These are phyloP conservation scores for Myrmecophaga tridactyla DNA, from an alignment of 2,113 vertebrate genomes.

Conservation along the genomic window DNA sequence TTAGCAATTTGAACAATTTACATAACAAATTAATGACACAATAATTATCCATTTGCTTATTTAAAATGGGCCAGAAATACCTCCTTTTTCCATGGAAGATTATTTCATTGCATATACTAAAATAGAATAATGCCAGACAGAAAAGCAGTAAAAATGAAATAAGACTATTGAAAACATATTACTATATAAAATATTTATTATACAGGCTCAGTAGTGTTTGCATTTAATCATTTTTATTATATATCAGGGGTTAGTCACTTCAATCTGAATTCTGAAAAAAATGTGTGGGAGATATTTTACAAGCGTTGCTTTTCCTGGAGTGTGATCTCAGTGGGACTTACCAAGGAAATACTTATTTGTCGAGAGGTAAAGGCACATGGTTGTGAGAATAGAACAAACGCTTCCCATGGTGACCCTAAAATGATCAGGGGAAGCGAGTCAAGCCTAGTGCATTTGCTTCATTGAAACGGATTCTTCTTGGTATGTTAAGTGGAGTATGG, in stretches of 20 bases:
- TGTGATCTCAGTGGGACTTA: conserved; percentile 46
- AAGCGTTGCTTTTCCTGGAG: conserved; percentile 64
- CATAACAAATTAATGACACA: conserved; percentile 37
- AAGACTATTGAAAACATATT: conserved; percentile 50
- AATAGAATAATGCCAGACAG: conserved; percentile 5
- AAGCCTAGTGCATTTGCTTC: background rate
- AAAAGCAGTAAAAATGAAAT: conserved; percentile 47
- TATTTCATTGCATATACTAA: conserved; percentile 50
- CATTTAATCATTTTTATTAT: conserved; percentile 68
- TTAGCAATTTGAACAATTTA: conserved; percentile 59
- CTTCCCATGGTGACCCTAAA: conserved; percentile 20
- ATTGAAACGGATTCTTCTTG: background rate
- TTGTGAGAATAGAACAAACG: conserved; percentile 29
- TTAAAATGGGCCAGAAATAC: conserved; percentile 55
- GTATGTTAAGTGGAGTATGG: background rate
- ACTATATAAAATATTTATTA: conserved; percentile 64
- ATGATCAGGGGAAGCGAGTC: conserved; percentile 29
- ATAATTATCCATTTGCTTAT: conserved; percentile 54
- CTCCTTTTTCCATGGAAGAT: conserved; percentile 30
- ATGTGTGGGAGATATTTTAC: conserved; percentile 64
- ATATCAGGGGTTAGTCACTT: conserved; percentile 46
- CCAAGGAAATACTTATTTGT: conserved; percentile 56
- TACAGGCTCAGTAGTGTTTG: conserved; percentile 24
- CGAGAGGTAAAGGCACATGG: background rate
- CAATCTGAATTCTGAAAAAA: conserved; percentile 48